Base-by-base conservation (phyloP, 2,797 vertebrate genomes). In the Coranthus polyacanthus region DNA sequence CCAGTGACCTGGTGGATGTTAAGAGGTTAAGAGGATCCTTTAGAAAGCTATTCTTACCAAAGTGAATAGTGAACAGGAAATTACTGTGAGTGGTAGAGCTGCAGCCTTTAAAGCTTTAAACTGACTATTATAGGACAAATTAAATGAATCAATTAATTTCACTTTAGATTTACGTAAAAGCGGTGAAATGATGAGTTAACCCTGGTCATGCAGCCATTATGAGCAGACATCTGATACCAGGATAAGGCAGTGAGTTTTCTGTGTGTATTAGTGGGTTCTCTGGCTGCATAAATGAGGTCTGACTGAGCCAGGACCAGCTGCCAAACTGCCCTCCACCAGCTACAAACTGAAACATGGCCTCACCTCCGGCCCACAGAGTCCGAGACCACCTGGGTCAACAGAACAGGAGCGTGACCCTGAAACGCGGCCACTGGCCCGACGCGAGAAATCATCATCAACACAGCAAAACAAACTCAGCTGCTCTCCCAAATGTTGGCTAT, bases 301-400 rank as follows among this genome's bases (percentile, higher is more conserved):
- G 63, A 49, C 58, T 79, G 79, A 78, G 51, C 46, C 37, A 29
- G 42, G 3, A 51, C 53, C 78, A 54, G 60, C 73, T 83, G 78
- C 72, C 75, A 77, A 77, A 75, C 18, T 51, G 59, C 46, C 59
- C 50, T 62, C 55, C 74, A 82, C 82, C 80, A 78, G 59, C 59
- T 76, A 75, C 79, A 73, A 80, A 87, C 47, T 71, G 53, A 79
- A 83, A 83, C 86, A 87, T 1, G 55, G 65, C 58, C 65, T 78
- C 66, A 76, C 78, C 79, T 79, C 59, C 41, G 54, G 60, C 68
- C 72, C 67, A 6, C 1, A 1, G 63, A 76, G 75, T 41, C n/a
- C 42, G 37, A 68, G 65, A 74, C 75, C 81, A 77, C 70, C 68
- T 70, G 80, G 78, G 76, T 80, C 68, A 76, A 71, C 71, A 75